Evolutionary conservation across 2,797 vertebrate genomes (phyloP).

Genomic region (Sebastolobus altivelis): DNA sequence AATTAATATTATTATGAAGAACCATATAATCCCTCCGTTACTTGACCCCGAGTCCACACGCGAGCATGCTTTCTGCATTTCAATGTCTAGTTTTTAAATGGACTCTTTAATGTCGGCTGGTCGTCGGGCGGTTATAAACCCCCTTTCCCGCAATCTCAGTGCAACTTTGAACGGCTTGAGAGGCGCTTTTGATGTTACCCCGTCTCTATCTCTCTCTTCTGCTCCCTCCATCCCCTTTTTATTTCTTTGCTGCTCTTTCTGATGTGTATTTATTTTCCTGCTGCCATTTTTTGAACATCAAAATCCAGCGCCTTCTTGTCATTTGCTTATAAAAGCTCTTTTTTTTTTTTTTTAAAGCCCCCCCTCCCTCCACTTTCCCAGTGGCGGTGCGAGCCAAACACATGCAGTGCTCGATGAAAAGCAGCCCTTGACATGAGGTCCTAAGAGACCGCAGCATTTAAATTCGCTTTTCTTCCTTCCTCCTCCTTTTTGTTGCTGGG

Average conservation of each 20-base stretch:
- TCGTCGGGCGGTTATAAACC: slow-evolving; percentile 82
- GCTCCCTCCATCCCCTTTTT: slow-evolving; percentile 75
- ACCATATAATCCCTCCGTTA: slow-evolving; percentile 99
- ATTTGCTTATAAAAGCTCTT: slow-evolving; percentile 85
- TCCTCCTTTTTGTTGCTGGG: slow-evolving; percentile 90
- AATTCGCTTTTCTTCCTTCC: slow-evolving; percentile 93
- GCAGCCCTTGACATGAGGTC: slow-evolving; percentile 97
- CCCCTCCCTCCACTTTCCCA: slow-evolving; percentile 84
- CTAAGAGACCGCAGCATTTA: slow-evolving; percentile 96
- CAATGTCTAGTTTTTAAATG: slow-evolving; percentile 91
- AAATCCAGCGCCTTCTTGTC: slow-evolving; percentile 92
- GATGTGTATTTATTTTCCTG: slow-evolving; percentile 92
- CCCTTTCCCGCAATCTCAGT: slow-evolving; percentile 83
- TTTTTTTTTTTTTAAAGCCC: slow-evolving; percentile 69
- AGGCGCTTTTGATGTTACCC: slow-evolving; percentile 86
- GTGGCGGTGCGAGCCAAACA: slow-evolving; percentile 88
- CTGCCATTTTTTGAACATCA: slow-evolving; percentile 91
- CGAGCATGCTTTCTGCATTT: slow-evolving; percentile 91
- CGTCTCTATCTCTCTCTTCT: slow-evolving; percentile 83
- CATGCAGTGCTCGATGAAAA: slow-evolving; percentile 92
- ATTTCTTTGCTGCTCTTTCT: slow-evolving; percentile 75
- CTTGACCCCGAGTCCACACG: slow-evolving; percentile 96
- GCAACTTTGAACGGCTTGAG: slow-evolving; percentile 86
- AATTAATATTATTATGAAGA: slow-evolving; percentile 99
- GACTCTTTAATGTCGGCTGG: slow-evolving; percentile 88